phyloP scores from a whole-genome alignment of 2,888 invertebrate genomes.

The Calephelis perditalis region DNA sequence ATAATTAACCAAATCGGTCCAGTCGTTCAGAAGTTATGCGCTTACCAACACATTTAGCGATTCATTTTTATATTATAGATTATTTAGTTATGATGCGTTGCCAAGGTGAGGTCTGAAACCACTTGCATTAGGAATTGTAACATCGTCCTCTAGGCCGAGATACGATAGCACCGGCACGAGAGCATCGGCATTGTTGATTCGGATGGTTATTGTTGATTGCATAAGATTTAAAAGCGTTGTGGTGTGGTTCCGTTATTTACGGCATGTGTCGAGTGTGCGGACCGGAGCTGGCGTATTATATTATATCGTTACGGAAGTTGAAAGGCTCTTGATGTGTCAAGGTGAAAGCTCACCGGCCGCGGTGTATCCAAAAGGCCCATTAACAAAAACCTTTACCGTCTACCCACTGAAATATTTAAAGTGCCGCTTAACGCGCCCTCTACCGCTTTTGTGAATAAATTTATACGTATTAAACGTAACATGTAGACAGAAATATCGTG shows the following conservation, averaged over 20 bases:
- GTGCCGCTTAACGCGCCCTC: constrained; percentile 12
- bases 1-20: no score
- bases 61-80: no score
- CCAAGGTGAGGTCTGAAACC: no score
- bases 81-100: no score
- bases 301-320: constrained; percentile 8
- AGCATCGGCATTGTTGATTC: no score
- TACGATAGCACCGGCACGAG: no score
- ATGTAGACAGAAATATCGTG: background rate
- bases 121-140: no score
- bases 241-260: background rate
- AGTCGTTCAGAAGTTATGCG: no score
- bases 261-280: background rate
- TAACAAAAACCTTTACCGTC: constrained; percentile 14
- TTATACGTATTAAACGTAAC: constrained; percentile 4
- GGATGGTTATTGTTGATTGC: background rate
- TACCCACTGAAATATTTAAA: constrained; percentile 17
- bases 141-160: no score
- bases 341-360: constrained; percentile 1
- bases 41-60: no score
- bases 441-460: constrained; percentile 2
- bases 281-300: background rate
- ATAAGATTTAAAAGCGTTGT: background rate
- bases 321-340: constrained; percentile 10
- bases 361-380: constrained; percentile 13